Evolutionary conservation across 2,113 vertebrate species (phyloP).

Genomic region (Chloropsis hardwickii): DNA sequence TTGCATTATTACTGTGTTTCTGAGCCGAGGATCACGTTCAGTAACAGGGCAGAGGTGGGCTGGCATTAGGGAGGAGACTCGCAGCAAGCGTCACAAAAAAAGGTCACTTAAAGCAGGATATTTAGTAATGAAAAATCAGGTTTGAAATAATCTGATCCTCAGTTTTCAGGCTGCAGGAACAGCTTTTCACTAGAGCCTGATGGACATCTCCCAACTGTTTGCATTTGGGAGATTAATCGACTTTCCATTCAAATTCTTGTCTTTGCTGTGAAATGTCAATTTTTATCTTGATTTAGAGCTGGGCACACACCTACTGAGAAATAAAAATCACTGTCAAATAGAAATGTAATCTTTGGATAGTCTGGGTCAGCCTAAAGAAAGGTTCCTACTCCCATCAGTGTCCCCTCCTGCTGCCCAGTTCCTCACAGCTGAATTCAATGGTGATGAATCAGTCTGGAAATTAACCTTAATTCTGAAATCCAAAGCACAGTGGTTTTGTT

Average conservation of each 20-base stretch:
- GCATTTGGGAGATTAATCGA: not conserved
- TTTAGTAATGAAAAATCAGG: not conserved
- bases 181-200: not conserved
- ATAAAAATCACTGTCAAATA: not conserved
- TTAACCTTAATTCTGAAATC: not conserved
- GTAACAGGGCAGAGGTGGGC: not conserved
- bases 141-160: not conserved
- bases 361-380: not conserved
- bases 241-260: not conserved
- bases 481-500: not conserved
- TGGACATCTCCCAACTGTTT: not conserved
- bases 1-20: rapidly evolving
- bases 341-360: not conserved
- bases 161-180: not conserved
- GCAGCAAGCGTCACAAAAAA: not conserved
- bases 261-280: not conserved
- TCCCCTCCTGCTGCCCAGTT: not conserved
- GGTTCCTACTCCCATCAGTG: not conserved
- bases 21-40: rapidly evolving
- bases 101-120: not conserved
- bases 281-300: not conserved
- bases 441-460: not conserved
- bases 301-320: not conserved
- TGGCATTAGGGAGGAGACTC: not conserved
- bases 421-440: not conserved